Conservation (phyloP, 2,888 invertebrate species). For the Heteromyza rotundicornis region DNA sequence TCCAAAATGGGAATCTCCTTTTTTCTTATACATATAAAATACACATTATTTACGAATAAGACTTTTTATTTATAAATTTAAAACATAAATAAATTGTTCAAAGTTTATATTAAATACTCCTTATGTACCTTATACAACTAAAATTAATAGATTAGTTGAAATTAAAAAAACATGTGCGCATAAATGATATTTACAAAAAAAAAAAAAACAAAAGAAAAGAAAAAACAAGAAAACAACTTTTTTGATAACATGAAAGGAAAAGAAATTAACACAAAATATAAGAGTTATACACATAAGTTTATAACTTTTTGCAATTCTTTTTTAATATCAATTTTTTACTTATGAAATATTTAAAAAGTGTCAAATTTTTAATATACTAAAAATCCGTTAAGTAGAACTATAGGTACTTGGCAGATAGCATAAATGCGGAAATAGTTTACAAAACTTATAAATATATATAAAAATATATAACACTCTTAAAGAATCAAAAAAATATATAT, state of each 20-base stretch:
- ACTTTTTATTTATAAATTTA: slow-evolving; percentile 6
- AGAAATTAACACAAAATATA: slow-evolving; percentile 3
- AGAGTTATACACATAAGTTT: slow-evolving; percentile 22
- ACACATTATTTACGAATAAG: slow-evolving; percentile 3
- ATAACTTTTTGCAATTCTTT: slow-evolving; percentile 25
- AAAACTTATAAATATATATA: not conserved
- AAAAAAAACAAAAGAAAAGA: too few relatives aligned
- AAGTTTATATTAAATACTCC: slow-evolving; percentile 43
- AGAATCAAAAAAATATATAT: too few relatives aligned
- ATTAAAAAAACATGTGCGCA: slow-evolving; percentile 17
- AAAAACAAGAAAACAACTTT: not conserved
- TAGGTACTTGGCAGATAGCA: not conserved
- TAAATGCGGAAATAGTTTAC: not conserved
- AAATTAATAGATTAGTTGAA: slow-evolving; percentile 33
- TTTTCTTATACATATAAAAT: not conserved
- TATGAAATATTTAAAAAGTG: slow-evolving; percentile 11
- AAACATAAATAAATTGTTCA: slow-evolving; percentile 9
- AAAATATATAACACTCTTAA: too few relatives aligned
- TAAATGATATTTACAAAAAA: slow-evolving; percentile 19
- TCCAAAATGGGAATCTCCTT: not conserved
- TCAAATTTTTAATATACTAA: slow-evolving; percentile 23
- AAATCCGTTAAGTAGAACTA: too few relatives aligned
- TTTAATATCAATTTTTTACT: slow-evolving; percentile 22
- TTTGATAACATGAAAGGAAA: not conserved
- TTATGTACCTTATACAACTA: slow-evolving; percentile 54